Evolutionary conservation across 2,888 invertebrate genomes (phyloP), one percentile per base, ranked within the genome.

Genomic region (Iselma pallidipennis): DNA sequence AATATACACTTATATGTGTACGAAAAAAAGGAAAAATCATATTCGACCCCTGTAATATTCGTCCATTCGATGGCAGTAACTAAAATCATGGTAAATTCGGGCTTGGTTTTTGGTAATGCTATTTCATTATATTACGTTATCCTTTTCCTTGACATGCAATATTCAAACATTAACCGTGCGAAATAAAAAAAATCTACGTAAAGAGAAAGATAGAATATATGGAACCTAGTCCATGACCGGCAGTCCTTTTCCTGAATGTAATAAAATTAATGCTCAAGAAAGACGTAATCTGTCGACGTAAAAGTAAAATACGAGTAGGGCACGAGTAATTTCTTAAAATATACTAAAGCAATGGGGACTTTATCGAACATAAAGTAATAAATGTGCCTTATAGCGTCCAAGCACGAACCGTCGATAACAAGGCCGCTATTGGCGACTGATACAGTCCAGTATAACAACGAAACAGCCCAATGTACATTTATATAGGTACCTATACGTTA

Each of bases 361-460:
- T 78, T 79, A 80, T 80, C 78, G 78, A 76, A 78, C 74, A 75
- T 74, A 71, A 71, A 75, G 78, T 77, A 78, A 79, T 80, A 79
- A 78, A 79, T 72, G 75, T 74, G 72, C 75, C 74, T 79, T 78
- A 80, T 79, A 76, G 78, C 73, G 76, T 76, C 75, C 75, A 75
- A 68, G 72, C 80, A 80, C 80, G 80, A 76, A 79, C 71, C 73
- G 73, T 72, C 76, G 76, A 78, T 78, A 77, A 74, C 74, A 70
- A 70, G 68, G 65, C 69, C 71, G 67, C 69, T 69, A 75, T 73
- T 76, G 70, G 74, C 68, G 70, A 72, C 74, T 70, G 73, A 75
- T 76, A 73, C 70, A 66, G 65, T 61, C 58, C 61, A 63, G 61
- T 67, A 57, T 52, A 66, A 66, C 23, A 31, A 6, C n/a, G 10